phyloP scores from a whole-genome alignment of 2,113 vertebrate genomes.

The Martes martes region DNA sequence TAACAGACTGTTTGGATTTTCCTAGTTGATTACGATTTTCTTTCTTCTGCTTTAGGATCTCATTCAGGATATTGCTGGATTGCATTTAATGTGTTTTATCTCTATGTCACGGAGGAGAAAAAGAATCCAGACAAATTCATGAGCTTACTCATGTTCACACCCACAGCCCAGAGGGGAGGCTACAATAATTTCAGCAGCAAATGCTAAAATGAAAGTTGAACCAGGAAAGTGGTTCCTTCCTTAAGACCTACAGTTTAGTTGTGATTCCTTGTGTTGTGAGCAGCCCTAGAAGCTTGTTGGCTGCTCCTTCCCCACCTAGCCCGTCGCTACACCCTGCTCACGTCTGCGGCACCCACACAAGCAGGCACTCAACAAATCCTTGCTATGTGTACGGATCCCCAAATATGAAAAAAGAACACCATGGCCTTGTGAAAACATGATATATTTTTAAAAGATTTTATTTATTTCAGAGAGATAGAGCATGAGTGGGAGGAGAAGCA shows the following conservation, averaged over 20 bases:
- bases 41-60: background rate
- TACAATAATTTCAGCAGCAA: background rate
- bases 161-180: background rate
- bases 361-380: too few species aligned
- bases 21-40: background rate
- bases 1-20: background rate
- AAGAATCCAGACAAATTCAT: too few species aligned
- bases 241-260: background rate
- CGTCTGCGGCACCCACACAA: too few species aligned
- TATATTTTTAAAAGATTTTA: background rate
- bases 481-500: background rate
- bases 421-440: background rate
- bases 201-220: too few species aligned
- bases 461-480: background rate
- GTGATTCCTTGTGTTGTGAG: background rate
- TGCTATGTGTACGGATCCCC: background rate
- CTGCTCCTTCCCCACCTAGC: background rate
- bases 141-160: background rate
- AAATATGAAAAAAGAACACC: background rate
- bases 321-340: fast-evolving
- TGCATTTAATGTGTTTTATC: background rate
- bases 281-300: fast-evolving
- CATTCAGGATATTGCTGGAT: background rate
- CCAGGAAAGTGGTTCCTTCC: background rate
- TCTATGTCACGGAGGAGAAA: background rate